Percentiles rank a stretch among this genome's conserved stretches.
phyloP scores from a whole-genome alignment of 2,797 vertebrate genomes.

The Delichon dasypus region DNA sequence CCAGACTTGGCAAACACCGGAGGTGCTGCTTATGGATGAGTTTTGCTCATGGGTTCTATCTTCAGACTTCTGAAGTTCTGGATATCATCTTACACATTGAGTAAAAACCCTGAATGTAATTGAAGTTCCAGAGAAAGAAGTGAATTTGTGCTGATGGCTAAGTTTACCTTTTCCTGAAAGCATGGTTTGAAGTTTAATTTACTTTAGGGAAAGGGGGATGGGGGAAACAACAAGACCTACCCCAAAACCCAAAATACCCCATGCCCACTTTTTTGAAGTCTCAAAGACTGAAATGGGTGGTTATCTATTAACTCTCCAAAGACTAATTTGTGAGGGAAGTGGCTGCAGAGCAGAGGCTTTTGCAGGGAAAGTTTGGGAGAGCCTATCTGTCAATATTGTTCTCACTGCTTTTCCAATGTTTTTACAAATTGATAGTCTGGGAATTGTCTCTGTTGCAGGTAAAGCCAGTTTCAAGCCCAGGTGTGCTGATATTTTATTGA shows the following conservation, averaged over 20 bases:
- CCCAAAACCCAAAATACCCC: not conserved
- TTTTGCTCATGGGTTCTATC: rapidly evolving
- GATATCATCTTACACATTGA: not conserved
- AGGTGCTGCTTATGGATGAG: not conserved
- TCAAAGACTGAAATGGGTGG: not conserved
- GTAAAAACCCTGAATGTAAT: not conserved
- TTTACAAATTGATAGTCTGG: constrained; percentile 80
- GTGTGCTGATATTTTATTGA: constrained; percentile 70
- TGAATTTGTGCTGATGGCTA: not conserved
- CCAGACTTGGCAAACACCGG: not conserved
- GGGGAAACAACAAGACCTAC: not conserved
- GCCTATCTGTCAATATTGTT: constrained; percentile 68
- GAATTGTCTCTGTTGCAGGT: constrained; percentile 79
- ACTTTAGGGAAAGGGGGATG: too few relatives aligned
- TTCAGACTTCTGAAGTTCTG: not conserved
- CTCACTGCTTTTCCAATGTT: constrained; percentile 67
- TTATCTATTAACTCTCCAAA: not conserved
- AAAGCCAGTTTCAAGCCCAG: constrained; percentile 61
- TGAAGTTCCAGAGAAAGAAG: not conserved
- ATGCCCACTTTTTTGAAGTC: not conserved
- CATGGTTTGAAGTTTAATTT: not conserved
- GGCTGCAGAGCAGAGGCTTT: constrained; percentile 30
- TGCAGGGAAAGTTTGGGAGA: constrained; percentile 52
- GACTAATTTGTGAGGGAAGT: constrained; percentile 31
- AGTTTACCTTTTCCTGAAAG: not conserved